Percentiles rank a stretch among this genome's conserved stretches.
Conservation (phyloP, 2,113 vertebrate species). For the Chlorocebus sabaeus region DNA sequence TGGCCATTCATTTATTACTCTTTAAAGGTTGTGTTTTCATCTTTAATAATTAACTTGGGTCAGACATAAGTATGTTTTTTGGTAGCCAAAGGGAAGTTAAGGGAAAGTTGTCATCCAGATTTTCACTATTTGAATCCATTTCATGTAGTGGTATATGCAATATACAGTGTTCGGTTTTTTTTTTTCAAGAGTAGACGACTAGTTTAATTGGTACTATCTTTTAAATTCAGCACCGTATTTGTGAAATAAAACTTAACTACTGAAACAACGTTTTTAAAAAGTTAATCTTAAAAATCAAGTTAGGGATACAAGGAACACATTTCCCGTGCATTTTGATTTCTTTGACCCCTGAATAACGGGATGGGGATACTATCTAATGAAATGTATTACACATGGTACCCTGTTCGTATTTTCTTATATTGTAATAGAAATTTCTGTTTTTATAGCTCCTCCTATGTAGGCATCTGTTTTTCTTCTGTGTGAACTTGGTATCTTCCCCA, state of each 20-base stretch:
- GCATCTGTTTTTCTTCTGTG: not conserved
- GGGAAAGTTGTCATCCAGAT: not conserved
- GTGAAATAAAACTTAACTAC: not conserved
- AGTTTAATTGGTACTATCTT: not conserved
- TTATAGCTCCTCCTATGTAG: not conserved
- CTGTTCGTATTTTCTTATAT: not conserved
- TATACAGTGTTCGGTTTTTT: not conserved
- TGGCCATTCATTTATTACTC: not conserved
- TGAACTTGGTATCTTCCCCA: not conserved
- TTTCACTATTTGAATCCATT: not conserved
- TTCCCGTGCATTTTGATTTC: not conserved
- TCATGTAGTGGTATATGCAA: not conserved
- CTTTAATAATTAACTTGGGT: not conserved
- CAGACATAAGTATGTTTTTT: not conserved
- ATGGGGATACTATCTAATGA: not conserved
- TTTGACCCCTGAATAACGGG: not conserved
- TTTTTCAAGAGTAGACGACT: not conserved
- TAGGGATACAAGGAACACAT: not conserved
- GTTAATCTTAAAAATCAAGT: not conserved
- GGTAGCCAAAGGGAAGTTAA: not conserved
- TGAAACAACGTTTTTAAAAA: not conserved
- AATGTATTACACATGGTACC: not conserved
- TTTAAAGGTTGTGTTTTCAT: not conserved
- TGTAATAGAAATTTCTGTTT: not conserved
- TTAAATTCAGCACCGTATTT: not conserved